These are phyloP conservation scores for Gallinago paraguaiae DNA, from an alignment of 2,113 vertebrate species.

Conservation along the genomic window DNA sequence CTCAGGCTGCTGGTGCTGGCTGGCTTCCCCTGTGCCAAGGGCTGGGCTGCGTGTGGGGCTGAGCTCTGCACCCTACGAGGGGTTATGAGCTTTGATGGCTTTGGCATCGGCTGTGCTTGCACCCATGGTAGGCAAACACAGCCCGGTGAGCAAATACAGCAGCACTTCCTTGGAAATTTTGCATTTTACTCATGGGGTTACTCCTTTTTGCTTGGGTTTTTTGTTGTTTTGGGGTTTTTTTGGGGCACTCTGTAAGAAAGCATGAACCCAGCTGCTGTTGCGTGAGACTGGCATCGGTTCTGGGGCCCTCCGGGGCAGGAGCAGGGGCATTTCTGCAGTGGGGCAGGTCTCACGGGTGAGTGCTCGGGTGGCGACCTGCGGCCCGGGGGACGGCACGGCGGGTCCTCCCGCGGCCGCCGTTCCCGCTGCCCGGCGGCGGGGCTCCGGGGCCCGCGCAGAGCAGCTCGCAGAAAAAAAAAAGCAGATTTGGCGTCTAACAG, in stretches of 20 bases:
- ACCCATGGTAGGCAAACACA: fast-evolving
- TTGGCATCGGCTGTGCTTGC: background rate
- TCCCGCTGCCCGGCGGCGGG: background rate
- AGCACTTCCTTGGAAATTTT: background rate
- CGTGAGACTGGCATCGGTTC: background rate
- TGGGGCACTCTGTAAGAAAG: background rate
- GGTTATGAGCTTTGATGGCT: background rate
- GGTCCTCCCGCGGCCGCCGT: fast-evolving
- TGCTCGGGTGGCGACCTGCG: too few relatives aligned
- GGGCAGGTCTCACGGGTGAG: background rate
- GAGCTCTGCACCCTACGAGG: background rate
- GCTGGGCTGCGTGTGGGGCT: background rate
- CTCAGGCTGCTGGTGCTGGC: background rate
- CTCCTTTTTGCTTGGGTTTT: background rate
- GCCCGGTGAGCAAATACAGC: background rate
- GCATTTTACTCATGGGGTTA: background rate
- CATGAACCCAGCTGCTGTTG: fast-evolving
- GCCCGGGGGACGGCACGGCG: background rate
- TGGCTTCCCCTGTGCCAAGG: background rate
- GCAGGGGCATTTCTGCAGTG: background rate
- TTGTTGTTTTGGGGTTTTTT: too few relatives aligned
- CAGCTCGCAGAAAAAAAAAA: background rate
- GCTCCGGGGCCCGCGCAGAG: fast-evolving
- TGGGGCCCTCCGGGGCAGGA: too few relatives aligned
- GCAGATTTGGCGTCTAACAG: fast-evolving